A percentile compares a stretch with the other conserved stretches of the same genome.
Evolutionary conservation across 2,113 vertebrate genomes (phyloP).

Genomic region (Myotis yumanensis): DNA sequence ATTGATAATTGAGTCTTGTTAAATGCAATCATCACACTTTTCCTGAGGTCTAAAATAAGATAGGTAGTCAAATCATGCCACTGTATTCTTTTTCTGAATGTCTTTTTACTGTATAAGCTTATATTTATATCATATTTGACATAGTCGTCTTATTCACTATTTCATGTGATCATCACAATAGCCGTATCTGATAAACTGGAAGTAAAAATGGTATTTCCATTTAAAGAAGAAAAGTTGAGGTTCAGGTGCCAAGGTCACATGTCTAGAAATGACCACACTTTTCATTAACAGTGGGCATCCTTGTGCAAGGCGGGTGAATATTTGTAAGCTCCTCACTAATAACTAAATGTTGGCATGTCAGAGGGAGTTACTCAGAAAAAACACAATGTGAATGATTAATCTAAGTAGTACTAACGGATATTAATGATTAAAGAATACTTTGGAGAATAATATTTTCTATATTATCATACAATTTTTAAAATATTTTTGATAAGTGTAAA

Average conservation of each 20-base stretch:
- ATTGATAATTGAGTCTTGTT: not conserved
- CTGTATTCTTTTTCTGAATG: not conserved
- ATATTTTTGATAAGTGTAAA: slow-evolving; percentile 4
- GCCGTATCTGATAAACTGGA: not conserved
- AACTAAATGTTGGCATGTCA: not conserved
- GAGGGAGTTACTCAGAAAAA: slow-evolving; percentile 57
- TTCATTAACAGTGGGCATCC: not conserved
- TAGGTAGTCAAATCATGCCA: not conserved
- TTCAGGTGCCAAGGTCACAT: not conserved
- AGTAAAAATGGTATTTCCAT: not conserved
- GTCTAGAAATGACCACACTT: not conserved
- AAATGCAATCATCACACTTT: not conserved
- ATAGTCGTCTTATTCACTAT: not conserved
- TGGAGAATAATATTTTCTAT: slow-evolving; percentile 4
- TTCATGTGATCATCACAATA: not conserved
- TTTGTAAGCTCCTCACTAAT: slow-evolving; percentile 31
- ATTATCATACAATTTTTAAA: not conserved
- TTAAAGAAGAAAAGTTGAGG: not conserved
- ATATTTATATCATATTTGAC: not conserved
- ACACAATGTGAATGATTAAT: slow-evolving; percentile 30
- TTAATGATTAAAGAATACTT: slow-evolving; percentile 10
- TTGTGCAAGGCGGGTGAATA: not conserved
- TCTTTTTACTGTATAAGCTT: not conserved
- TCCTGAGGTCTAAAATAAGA: not conserved
- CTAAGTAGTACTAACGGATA: not conserved